These are phyloP conservation scores for Holothuria glaberrima DNA, from an alignment of 35 echinoderm and acorn worm genomes.

Conservation along the genomic window DNA sequence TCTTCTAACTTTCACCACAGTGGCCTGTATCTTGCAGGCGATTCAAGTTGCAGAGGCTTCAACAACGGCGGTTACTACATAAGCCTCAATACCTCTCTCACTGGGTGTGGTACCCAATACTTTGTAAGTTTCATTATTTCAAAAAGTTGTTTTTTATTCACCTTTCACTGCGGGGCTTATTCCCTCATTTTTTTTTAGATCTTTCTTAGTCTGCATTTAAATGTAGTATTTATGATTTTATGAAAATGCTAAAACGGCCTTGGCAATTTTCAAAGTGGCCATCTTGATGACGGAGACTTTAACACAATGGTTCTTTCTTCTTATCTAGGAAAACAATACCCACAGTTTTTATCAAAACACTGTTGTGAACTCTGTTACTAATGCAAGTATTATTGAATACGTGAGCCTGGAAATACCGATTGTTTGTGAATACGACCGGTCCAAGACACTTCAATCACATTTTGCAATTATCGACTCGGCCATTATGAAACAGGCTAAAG, in stretches of 20 bases:
- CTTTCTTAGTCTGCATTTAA: no score
- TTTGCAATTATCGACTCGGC: neutral
- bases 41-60: neutral
- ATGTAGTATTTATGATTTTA: no score
- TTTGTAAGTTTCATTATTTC: constrained; percentile 12
- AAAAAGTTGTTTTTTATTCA: no score
- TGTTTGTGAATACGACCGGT: neutral
- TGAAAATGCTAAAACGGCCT: no score
- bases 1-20: neutral
- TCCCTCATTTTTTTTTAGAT: no score
- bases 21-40: constrained; percentile 6
- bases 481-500: neutral
- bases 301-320: neutral
- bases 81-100: constrained; percentile 22
- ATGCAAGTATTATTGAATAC: constrained; percentile 8
- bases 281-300: no score
- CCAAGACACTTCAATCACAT: constrained; percentile 22
- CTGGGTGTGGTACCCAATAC: constrained; percentile 23
- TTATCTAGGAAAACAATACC: neutral
- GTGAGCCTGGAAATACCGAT: constrained; percentile 13
- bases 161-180: no score
- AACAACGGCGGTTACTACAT: constrained; percentile 18
- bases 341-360: constrained; percentile 27
- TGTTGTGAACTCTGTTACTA: neutral
- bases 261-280: no score